Conservation (phyloP, 2,888 invertebrate species). For the Electrophaes corylata region DNA sequence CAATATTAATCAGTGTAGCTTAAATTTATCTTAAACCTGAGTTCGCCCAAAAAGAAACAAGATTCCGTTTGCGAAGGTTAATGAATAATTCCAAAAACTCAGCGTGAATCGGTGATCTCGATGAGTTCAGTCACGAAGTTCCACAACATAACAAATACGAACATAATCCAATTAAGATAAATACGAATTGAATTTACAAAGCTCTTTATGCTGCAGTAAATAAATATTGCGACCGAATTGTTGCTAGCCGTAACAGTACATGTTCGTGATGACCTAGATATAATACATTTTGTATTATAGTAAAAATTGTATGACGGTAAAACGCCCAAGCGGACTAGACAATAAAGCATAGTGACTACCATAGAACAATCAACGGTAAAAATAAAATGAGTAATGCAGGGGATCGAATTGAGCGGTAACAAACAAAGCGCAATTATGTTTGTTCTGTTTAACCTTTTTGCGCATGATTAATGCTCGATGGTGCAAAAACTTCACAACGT, state of each 20-base stretch:
- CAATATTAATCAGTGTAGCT: not conserved
- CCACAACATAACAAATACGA: conserved; percentile 50
- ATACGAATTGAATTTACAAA: conserved; percentile 52
- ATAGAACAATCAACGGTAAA: conserved; percentile 64
- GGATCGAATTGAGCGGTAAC: conserved; percentile 51
- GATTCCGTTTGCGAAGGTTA: conserved; percentile 20
- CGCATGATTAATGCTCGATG: conserved; percentile 22
- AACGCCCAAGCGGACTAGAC: conserved; percentile 51
- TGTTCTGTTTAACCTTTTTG: conserved; percentile 28
- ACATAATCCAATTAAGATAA: conserved; percentile 62
- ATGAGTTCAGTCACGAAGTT: conserved; percentile 53
- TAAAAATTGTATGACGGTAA: conserved; percentile 60
- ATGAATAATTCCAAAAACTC: conserved; percentile 43
- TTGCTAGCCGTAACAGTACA: conserved; percentile 67
- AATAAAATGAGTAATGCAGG: conserved; percentile 54
- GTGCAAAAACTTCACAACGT: conserved; percentile 24
- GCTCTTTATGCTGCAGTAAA: conserved; percentile 53
- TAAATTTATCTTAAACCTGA: not conserved
- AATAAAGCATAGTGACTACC: conserved; percentile 57
- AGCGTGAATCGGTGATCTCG: conserved; percentile 48
- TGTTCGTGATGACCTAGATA: conserved; percentile 65
- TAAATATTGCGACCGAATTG: conserved; percentile 60
- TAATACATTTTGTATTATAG: conserved; percentile 58
- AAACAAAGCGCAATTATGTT: conserved; percentile 36
- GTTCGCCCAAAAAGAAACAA: not conserved